Evolutionary conservation across 2,888 invertebrate species (phyloP).

Genomic region (Drosophila engyochracea): DNA sequence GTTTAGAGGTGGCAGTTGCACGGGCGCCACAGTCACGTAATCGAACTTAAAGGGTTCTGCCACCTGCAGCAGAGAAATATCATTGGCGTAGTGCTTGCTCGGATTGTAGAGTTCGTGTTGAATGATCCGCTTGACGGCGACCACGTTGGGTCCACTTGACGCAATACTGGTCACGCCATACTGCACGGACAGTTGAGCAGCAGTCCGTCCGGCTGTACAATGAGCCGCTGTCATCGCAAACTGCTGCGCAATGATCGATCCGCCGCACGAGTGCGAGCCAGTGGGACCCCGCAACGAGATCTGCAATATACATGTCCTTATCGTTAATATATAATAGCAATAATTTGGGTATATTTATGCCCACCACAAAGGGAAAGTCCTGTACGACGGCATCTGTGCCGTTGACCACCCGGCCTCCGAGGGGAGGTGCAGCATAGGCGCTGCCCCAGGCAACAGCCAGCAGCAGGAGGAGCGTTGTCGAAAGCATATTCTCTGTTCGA

Average conservation of each 20-base stretch:
- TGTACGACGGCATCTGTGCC: conserved; percentile 75
- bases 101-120: conserved; percentile 81
- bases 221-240: conserved; percentile 82
- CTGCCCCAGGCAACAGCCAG: conserved; percentile 31
- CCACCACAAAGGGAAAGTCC: conserved; percentile 81
- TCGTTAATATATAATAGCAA: background rate
- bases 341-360: conserved; percentile 4
- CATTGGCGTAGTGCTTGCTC: conserved; percentile 79
- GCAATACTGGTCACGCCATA: conserved; percentile 70
- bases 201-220: conserved; percentile 58
- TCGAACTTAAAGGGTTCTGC: conserved; percentile 70
- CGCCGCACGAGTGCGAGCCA: conserved; percentile 80
- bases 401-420: conserved; percentile 80
- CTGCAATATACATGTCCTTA: conserved; percentile 28
- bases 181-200: conserved; percentile 64
- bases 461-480: conserved; percentile 35
- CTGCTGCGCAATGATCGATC: conserved; percentile 68
- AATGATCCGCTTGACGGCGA: conserved; percentile 73
- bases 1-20: conserved; percentile 70
- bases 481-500: conserved; percentile 26
- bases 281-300: conserved; percentile 67
- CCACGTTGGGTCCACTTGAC: conserved; percentile 67
- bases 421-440: conserved; percentile 51
- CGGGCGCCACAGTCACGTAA: conserved; percentile 68
- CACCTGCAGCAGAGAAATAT: conserved; percentile 84